Conservation (phyloP, 2,797 vertebrate species). For the Bovichtus variegatus region DNA sequence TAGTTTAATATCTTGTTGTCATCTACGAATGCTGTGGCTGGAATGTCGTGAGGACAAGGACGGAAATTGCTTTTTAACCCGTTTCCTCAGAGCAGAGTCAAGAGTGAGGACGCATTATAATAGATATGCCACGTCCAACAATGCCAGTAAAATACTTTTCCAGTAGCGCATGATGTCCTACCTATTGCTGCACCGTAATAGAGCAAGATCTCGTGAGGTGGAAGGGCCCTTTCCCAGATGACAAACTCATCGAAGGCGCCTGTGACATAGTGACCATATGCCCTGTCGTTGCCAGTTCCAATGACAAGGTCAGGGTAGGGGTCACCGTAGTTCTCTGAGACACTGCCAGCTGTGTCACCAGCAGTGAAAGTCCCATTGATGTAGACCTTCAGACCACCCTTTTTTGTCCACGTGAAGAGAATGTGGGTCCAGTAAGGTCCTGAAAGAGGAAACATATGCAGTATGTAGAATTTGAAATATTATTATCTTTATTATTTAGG, state of each 20-base stretch:
- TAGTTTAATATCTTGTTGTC: slow-evolving; percentile 57
- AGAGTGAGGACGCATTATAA: slow-evolving; percentile 49
- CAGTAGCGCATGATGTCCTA: slow-evolving; percentile 73
- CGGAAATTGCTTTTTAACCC: slow-evolving; percentile 74
- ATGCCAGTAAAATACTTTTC: slow-evolving; percentile 52
- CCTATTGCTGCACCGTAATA: slow-evolving; percentile 93
- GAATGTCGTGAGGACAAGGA: slow-evolving; percentile 59
- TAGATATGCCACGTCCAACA: slow-evolving; percentile 38
- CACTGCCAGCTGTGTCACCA: slow-evolving; percentile 81
- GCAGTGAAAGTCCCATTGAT: slow-evolving; percentile 91
- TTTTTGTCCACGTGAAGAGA: slow-evolving; percentile 93
- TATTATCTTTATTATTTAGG: no score
- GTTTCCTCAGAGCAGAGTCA: slow-evolving; percentile 54
- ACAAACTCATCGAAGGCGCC: slow-evolving; percentile 96
- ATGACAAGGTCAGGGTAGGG: slow-evolving; percentile 84
- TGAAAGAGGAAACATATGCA: slow-evolving; percentile 58
- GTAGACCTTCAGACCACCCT: slow-evolving; percentile 92
- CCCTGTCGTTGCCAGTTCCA: slow-evolving; percentile 78
- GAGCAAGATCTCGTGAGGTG: slow-evolving; percentile 84
- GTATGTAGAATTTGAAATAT: not conserved
- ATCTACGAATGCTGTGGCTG: slow-evolving; percentile 58
- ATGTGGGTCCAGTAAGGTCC: slow-evolving; percentile 95
- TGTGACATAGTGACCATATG: slow-evolving; percentile 80
- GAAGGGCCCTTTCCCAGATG: slow-evolving; percentile 95
- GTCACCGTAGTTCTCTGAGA: slow-evolving; percentile 88